Evolutionary conservation across 2,113 vertebrate genomes (phyloP).

Genomic region (Saccopteryx leptura): DNA sequence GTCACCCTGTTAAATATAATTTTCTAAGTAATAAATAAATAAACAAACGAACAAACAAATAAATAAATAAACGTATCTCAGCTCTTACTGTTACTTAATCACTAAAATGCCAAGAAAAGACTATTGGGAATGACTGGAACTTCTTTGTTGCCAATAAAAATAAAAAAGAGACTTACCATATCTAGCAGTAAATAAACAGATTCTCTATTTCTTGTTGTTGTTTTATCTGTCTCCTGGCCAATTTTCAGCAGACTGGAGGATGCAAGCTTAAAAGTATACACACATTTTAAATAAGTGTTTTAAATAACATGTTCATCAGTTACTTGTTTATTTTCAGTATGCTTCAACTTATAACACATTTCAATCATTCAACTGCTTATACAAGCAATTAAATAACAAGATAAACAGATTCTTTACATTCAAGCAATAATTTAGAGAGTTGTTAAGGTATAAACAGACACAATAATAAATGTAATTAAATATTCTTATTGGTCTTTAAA

Average conservation of each 20-base stretch:
- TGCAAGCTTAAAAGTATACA: conserved; percentile 92
- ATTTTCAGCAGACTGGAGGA: conserved; percentile 99
- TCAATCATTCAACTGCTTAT: conserved; percentile 11
- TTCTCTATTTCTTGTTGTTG: conserved; percentile 98
- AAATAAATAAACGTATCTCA: not conserved
- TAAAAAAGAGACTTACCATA: conserved; percentile 92
- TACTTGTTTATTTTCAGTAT: conserved; percentile 46
- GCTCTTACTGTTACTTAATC: not conserved
- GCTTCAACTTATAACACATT: conserved; percentile 41
- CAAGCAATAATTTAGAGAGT: conserved; percentile 45
- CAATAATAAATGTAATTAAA: conserved; percentile 32
- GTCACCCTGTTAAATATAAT: too few species aligned
- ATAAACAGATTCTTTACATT: not conserved
- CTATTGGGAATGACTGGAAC: conserved; percentile 20
- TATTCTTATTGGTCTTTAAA: conserved; percentile 6
- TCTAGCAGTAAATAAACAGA: conserved; percentile 99
- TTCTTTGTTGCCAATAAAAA: conserved; percentile 23
- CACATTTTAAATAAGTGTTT: conserved; percentile 69
- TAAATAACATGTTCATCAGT: conserved; percentile 1
- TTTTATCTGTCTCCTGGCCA: conserved; percentile 99
- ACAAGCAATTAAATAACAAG: conserved; percentile 25
- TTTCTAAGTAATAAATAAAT: too few species aligned
- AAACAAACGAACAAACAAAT: too few species aligned
- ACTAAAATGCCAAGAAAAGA: conserved; percentile 28
- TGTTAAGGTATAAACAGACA: not conserved